A percentile compares a stretch with the other conserved stretches of the same genome.
These are phyloP conservation scores for Forbesichthys papilliferus DNA, from an alignment of 2,113 vertebrate genomes.

Conservation along the genomic window DNA sequence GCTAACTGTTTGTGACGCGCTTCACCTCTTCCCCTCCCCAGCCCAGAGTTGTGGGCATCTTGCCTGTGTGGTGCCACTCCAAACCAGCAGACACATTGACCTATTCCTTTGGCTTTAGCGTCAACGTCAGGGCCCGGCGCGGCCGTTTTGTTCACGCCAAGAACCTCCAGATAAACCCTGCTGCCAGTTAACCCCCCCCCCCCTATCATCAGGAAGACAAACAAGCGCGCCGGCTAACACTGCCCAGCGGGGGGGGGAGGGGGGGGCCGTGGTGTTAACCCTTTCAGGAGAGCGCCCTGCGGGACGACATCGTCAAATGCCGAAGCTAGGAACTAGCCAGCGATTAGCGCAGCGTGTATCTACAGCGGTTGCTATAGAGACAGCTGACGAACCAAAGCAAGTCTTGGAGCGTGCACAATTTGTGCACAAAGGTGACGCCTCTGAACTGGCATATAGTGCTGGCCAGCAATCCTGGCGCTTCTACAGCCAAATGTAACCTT, in stretches of 20 bases:
- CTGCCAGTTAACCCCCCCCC: slow-evolving; percentile 28
- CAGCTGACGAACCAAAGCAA: slow-evolving; percentile 67
- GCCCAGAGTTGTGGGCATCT: slow-evolving; percentile 63
- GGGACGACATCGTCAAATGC: slow-evolving; percentile 72
- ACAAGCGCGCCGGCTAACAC: slow-evolving; percentile 50
- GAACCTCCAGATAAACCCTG: slow-evolving; percentile 60
- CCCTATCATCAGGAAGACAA: slow-evolving; percentile 62
- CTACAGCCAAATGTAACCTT: slow-evolving; percentile 17
- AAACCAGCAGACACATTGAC: slow-evolving; percentile 77
- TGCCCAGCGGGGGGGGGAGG: slow-evolving; percentile 36
- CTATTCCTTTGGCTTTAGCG: slow-evolving; percentile 77
- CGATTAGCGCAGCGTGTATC: slow-evolving; percentile 68
- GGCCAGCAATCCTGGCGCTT: slow-evolving; percentile 13
- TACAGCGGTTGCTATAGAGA: slow-evolving; percentile 79
- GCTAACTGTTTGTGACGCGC: slow-evolving; percentile 68
- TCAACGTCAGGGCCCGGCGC: slow-evolving; percentile 70
- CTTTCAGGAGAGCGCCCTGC: slow-evolving; percentile 58
- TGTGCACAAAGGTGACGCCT: slow-evolving; percentile 6
- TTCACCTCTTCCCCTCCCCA: slow-evolving; percentile 40
- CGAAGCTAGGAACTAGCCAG: slow-evolving; percentile 59
- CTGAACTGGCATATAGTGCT: slow-evolving; percentile 31
- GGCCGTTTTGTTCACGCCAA: slow-evolving; percentile 40
- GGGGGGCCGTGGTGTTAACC: slow-evolving; percentile 60
- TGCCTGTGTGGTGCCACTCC: slow-evolving; percentile 57
- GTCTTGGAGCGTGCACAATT: slow-evolving; percentile 31